Percentiles rank a stretch among this genome's conserved stretches.
These are phyloP conservation scores for Monarcha castaneiventris DNA, from an alignment of 2,113 vertebrate genomes.

Conservation along the genomic window DNA sequence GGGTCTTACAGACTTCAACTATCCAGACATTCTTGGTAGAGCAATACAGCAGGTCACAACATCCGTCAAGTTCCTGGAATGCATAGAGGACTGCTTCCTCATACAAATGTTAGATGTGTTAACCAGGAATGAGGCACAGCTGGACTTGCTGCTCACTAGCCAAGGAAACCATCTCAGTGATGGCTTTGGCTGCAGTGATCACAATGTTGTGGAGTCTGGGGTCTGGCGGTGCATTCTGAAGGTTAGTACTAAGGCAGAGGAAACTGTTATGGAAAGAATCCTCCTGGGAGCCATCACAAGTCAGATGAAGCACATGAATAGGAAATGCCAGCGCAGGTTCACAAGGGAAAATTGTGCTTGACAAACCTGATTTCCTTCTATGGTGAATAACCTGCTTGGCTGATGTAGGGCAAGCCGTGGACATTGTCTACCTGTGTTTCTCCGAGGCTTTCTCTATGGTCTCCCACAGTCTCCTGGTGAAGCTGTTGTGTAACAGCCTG, in stretches of 20 bases:
- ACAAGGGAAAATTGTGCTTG: background rate
- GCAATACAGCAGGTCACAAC: background rate
- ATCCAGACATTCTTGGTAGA: background rate
- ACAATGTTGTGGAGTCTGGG: background rate
- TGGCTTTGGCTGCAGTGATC: background rate
- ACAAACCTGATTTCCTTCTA: background rate
- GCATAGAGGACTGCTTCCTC: background rate
- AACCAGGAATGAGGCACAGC: background rate
- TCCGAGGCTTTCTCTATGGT: fast-evolving
- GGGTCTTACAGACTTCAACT: background rate
- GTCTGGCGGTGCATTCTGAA: background rate
- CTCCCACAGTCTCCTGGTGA: background rate
- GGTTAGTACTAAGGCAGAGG: background rate
- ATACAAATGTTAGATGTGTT: background rate
- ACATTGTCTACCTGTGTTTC: background rate
- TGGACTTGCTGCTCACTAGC: background rate
- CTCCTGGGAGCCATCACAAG: background rate
- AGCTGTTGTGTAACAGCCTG: background rate
- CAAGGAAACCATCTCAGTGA: background rate
- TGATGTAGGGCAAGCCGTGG: background rate
- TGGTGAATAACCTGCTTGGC: fast-evolving
- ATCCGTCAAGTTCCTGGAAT: background rate
- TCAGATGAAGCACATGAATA: background rate
- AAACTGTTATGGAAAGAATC: background rate
- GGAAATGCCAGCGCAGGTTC: fast-evolving